phyloP scores from a whole-genome alignment of 2,797 vertebrate genomes.

The Pantherophis alleghaniensis region DNA sequence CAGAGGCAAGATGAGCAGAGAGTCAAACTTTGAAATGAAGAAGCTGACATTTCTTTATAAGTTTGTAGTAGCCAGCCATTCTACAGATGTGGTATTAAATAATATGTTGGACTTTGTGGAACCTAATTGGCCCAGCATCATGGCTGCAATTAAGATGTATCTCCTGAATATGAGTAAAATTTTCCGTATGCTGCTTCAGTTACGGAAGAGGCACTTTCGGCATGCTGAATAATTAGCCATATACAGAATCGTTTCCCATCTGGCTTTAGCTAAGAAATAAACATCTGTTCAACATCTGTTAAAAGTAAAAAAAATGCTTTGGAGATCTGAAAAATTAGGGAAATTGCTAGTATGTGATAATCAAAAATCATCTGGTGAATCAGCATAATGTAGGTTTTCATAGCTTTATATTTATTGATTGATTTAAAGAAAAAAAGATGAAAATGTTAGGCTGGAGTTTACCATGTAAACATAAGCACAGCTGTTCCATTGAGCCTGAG shows the following conservation, averaged over 20 bases:
- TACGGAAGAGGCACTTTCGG: constrained; percentile 54
- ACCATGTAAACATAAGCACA: constrained; percentile 38
- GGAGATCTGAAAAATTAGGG: constrained; percentile 35
- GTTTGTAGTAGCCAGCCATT: accelerated
- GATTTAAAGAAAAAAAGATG: not conserved
- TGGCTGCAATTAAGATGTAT: constrained; percentile 26
- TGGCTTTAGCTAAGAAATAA: constrained; percentile 57
- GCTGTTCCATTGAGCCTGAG: constrained; percentile 31
- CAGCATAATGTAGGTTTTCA: constrained; percentile 38
- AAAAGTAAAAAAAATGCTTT: constrained; percentile 36
- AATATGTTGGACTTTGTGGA: not conserved
- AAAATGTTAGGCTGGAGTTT: constrained; percentile 3
- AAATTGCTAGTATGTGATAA: constrained; percentile 47
- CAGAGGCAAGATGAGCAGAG: not conserved
- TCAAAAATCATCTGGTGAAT: constrained; percentile 24
- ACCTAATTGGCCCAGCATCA: constrained; percentile 3
- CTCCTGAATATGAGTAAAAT: constrained; percentile 44
- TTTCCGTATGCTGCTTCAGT: constrained; percentile 50
- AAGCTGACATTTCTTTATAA: not conserved
- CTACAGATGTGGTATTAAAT: not conserved
- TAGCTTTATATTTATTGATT: constrained; percentile 1
- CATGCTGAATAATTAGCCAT: constrained; percentile 63
- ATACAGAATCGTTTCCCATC: constrained; percentile 58
- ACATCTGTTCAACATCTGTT: constrained; percentile 74
- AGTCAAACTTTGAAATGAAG: not conserved